These are phyloP conservation scores for Pseudomyrmex flavicornis DNA, from an alignment of 1,140 invertebrate genomes.

Conservation along the genomic window DNA sequence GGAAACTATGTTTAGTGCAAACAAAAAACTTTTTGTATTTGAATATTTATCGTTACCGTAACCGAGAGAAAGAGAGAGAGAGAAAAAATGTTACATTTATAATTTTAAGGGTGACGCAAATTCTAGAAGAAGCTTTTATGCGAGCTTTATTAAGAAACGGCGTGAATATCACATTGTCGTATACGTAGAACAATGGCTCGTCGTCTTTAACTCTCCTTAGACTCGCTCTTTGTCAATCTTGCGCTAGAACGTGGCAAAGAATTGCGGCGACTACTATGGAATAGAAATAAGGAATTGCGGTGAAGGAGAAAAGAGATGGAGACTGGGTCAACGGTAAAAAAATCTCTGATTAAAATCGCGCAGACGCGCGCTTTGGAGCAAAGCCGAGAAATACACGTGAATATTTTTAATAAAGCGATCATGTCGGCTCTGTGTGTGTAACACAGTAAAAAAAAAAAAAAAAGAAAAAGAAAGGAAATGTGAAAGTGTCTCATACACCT, in stretches of 20 bases:
- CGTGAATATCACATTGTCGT: constrained; percentile 48
- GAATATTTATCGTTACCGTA: neutral
- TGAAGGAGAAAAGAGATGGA: constrained; percentile 53
- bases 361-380: constrained; percentile 5
- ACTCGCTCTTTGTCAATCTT: constrained; percentile 30
- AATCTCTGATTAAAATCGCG: constrained; percentile 72
- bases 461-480: too few species aligned
- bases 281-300: constrained; percentile 66
- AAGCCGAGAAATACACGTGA: constrained; percentile 26
- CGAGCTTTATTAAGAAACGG: constrained; percentile 56
- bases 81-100: constrained; percentile 1
- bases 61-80: neutral
- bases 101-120: constrained; percentile 26
- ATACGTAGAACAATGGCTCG: constrained; percentile 44
- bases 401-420: constrained; percentile 47
- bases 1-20: neutral
- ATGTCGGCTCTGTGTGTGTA: neutral
- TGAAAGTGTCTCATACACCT: too few species aligned
- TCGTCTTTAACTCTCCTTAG: constrained; percentile 7
- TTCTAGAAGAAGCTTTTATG: constrained; percentile 51
- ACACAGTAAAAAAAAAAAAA: too few species aligned
- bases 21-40: neutral
- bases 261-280: constrained; percentile 46
- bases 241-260: constrained; percentile 62
- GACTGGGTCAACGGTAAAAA: constrained; percentile 69